These are phyloP conservation scores for Lapara coniferarum DNA, from an alignment of 2,888 invertebrate genomes.

Conservation along the genomic window DNA sequence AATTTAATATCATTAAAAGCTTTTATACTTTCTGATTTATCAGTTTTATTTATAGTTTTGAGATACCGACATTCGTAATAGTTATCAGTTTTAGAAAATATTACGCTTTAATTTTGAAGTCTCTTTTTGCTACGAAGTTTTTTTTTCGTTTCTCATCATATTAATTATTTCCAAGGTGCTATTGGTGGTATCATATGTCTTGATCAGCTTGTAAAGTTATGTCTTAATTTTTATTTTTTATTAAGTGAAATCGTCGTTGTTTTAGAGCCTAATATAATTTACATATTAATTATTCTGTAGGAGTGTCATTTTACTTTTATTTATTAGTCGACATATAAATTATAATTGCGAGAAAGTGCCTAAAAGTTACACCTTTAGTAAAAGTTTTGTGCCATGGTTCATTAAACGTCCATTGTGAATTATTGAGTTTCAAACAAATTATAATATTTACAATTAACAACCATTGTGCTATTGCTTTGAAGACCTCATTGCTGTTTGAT, in stretches of 20 bases:
- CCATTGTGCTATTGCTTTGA: constrained; percentile 2
- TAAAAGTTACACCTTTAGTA: constrained; percentile 18
- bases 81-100: no score
- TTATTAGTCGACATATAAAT: constrained; percentile 11
- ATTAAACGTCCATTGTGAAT: constrained; percentile 20
- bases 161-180: no score
- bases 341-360: constrained; percentile 17
- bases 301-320: constrained; percentile 17
- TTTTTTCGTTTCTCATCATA: no score
- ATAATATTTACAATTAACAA: constrained; percentile 17
- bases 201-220: not conserved
- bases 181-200: not conserved
- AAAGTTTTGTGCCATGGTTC: constrained; percentile 17
- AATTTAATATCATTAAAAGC: no score
- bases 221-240: constrained; percentile 17
- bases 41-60: no score
- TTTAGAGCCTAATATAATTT: constrained; percentile 11
- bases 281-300: constrained; percentile 18
- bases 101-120: no score
- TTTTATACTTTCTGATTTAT: no score
- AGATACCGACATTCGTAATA: no score
- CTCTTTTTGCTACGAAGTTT: no score
- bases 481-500: not conserved
- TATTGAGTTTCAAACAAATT: constrained; percentile 8
- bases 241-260: constrained; percentile 12